These are phyloP conservation scores for Hypsopygia costalis DNA, from an alignment of 2,888 invertebrate species.

Conservation along the genomic window DNA sequence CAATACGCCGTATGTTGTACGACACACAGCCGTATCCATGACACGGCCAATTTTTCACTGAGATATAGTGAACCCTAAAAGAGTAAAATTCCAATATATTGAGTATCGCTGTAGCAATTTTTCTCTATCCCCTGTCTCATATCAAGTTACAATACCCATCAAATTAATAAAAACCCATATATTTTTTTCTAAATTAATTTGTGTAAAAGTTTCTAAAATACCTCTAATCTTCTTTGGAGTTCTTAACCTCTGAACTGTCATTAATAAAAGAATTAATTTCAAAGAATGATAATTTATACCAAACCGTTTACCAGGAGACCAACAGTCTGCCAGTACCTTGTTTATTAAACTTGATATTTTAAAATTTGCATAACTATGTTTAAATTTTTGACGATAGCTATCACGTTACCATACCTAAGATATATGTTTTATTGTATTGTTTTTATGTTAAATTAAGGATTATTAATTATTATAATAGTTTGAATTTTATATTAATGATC, in stretches of 20 bases:
- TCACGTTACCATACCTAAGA: slow-evolving; percentile 1
- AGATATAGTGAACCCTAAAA: too few relatives aligned
- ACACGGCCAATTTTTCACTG: too few relatives aligned
- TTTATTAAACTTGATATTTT: slow-evolving; percentile 1
- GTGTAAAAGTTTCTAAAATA: too few relatives aligned
- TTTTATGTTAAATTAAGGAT: neutral
- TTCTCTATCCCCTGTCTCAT: too few relatives aligned
- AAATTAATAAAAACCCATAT: too few relatives aligned
- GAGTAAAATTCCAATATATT: too few relatives aligned
- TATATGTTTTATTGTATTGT: slow-evolving; percentile 2
- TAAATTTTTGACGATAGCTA: neutral
- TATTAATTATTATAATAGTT: neutral
- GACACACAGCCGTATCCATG: too few relatives aligned
- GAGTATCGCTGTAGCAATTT: too few relatives aligned
- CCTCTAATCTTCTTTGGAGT: too few relatives aligned
- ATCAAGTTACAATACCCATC: too few relatives aligned
- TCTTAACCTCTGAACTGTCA: neutral
- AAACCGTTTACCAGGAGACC: slow-evolving; percentile 6
- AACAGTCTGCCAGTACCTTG: slow-evolving; percentile 4
- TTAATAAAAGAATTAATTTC: slow-evolving; percentile 1
- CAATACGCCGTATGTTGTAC: too few relatives aligned
- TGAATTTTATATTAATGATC: neutral
- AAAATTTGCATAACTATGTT: slow-evolving; percentile 3
- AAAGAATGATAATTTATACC: slow-evolving; percentile 2
- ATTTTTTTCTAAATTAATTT: too few relatives aligned